Percentiles rank a stretch among this genome's conserved stretches.
Evolutionary conservation across 2,888 invertebrate species (phyloP).

Genomic region (Cheilosia urbana): DNA sequence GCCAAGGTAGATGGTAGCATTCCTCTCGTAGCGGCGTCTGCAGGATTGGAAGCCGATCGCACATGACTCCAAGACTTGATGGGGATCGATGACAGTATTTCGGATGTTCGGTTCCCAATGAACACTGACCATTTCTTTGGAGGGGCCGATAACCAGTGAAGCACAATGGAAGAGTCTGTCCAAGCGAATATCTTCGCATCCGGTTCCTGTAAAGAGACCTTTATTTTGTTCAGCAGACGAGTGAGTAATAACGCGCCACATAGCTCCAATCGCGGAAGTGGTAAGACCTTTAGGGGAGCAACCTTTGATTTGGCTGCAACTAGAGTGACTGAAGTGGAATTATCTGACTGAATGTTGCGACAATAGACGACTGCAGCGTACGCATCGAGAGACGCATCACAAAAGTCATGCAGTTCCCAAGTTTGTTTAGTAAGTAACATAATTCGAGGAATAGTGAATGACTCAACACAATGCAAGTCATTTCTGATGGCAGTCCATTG

Average conservation of each 20-base stretch:
- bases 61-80: constrained; percentile 42
- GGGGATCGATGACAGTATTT: constrained; percentile 1
- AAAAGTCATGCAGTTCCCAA: constrained; percentile 61
- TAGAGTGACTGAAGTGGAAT: too few species aligned
- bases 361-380: constrained; percentile 2
- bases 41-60: constrained; percentile 35
- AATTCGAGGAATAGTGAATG: constrained; percentile 15
- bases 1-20: constrained; percentile 5
- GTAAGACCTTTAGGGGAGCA: constrained; percentile 49
- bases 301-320: constrained; percentile 10
- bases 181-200: not conserved
- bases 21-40: constrained; percentile 47
- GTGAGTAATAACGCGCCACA: constrained; percentile 55
- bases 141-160: constrained; percentile 13
- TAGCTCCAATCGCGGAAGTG: constrained; percentile 52
- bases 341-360: too few species aligned
- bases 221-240: constrained; percentile 28
- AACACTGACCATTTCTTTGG: constrained; percentile 33
- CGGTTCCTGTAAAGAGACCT: constrained; percentile 20
- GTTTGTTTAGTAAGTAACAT: constrained; percentile 12
- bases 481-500: constrained; percentile 25
- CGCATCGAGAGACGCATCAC: constrained; percentile 68
- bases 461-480: constrained; percentile 14
- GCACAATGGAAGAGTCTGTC: constrained; percentile 7
- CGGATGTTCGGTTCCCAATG: constrained; percentile 28